Conservation (phyloP, 1,140 invertebrate species). For the Maniola jurtina region DNA sequence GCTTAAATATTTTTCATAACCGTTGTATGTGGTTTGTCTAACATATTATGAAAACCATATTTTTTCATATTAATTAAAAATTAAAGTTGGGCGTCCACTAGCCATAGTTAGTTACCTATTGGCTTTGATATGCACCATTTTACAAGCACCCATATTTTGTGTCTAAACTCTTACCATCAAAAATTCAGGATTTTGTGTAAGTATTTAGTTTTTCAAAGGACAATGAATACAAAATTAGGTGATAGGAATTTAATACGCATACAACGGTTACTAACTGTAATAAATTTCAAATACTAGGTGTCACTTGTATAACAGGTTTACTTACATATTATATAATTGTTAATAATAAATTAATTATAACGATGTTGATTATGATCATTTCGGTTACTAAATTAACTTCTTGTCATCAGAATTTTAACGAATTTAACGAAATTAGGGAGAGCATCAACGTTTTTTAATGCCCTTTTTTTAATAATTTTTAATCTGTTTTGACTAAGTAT, state of each 20-base stretch:
- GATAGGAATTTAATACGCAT: slow-evolving; percentile 24
- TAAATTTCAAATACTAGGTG: slow-evolving; percentile 62
- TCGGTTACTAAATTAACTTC: slow-evolving; percentile 39
- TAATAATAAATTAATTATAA: slow-evolving; percentile 76
- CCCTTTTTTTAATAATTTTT: too few species aligned
- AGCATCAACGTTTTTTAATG: neutral
- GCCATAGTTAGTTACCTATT: neutral
- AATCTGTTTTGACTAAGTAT: too few species aligned
- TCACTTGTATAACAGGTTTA: slow-evolving; percentile 75
- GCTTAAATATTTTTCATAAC: slow-evolving; percentile 59
- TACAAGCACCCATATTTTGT: neutral
- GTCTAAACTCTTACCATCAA: neutral
- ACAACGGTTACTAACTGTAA: slow-evolving; percentile 58
- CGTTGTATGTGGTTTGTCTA: slow-evolving; percentile 48
- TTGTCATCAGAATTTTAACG: slow-evolving; percentile 12
- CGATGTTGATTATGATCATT: slow-evolving; percentile 67
- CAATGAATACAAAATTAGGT: neutral
- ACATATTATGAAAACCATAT: neutral
- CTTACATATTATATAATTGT: slow-evolving; percentile 77
- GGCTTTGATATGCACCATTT: neutral
- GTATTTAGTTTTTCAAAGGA: neutral
- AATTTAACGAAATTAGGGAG: neutral
- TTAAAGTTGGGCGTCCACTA: too few species aligned
- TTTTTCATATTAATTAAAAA: neutral
- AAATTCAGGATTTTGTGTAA: neutral